These are phyloP conservation scores for Mormyrus iriodes DNA, from an alignment of 2,113 vertebrate species.

Conservation along the genomic window DNA sequence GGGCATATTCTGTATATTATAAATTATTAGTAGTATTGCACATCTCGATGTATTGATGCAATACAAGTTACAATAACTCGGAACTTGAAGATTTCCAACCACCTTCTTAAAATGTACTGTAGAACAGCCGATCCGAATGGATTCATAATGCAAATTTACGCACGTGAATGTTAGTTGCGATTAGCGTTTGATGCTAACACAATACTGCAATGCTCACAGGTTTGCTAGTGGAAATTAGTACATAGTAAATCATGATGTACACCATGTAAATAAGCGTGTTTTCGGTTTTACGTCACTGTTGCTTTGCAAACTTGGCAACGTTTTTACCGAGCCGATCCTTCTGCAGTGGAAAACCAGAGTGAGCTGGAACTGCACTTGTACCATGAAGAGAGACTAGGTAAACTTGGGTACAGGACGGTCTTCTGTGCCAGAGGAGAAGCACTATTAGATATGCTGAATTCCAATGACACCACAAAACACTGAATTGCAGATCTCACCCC, in stretches of 20 bases:
- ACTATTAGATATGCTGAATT: neutral
- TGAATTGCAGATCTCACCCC: constrained; percentile 9
- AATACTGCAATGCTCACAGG: neutral
- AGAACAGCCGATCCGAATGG: neutral
- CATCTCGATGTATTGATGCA: too few relatives aligned
- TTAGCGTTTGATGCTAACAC: neutral
- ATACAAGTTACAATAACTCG: too few relatives aligned
- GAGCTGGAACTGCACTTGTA: neutral
- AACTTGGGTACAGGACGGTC: neutral
- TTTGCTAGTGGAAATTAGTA: neutral
- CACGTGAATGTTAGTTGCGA: too few relatives aligned
- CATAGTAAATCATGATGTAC: neutral
- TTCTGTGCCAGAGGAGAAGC: neutral
- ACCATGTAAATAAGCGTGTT: neutral
- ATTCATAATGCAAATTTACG: neutral
- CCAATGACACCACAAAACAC: neutral
- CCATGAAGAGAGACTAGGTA: too few relatives aligned
- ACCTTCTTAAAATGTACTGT: neutral
- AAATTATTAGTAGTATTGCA: neutral
- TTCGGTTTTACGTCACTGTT: neutral
- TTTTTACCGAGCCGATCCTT: neutral
- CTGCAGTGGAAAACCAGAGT: neutral
- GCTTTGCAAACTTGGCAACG: neutral
- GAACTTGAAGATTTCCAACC: neutral
- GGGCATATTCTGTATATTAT: neutral